Base-by-base conservation (phyloP, 2,888 invertebrate genomes). In the Notocelia uddmanniana region DNA sequence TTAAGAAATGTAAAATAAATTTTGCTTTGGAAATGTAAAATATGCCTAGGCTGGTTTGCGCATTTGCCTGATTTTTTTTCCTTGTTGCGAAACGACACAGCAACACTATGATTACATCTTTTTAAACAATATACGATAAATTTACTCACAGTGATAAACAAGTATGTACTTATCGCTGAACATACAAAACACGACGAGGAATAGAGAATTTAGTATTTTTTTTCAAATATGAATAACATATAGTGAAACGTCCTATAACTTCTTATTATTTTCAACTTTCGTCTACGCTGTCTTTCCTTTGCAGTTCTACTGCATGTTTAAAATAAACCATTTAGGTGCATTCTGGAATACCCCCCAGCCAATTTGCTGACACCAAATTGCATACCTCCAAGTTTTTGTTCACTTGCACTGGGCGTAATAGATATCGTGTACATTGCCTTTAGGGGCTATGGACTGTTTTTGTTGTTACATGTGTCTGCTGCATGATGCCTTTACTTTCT, bases 261-360 rank as follows among this genome's bases (percentile, higher is more conserved):
- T 31, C 31, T 5, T 31, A 8, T 31, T 6, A 1, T 5, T 5
- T 31, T 21, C 41, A 13, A 41, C 37, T 31, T 18, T 23, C 9
- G 19, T 10, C 31, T 2, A n/a, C 19, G 11, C 19, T 19, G 23
- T 45, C 52, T 52, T 71, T 67, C 13, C 45, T 6, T 21, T 52
- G 52, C 23, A 66, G 71, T 59, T 60, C 18, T 23, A 34, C 19
- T 48, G n/a, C 52, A 45, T 55, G 50, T 50, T 45, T 31, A 21
- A 55, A 63, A 15, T 23, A 55, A 66, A 41, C 71, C 23, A 55
- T 68, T 83, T 87, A 86, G 87, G 86, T 90, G 87, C 85, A 88
- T 89, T 90, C 90, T 90, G 88, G 90, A 89, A 92, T 92, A 91
- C 86, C 88, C 88, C 85, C 78, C 84, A 85, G 85, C 83, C 89